phyloP scores from a whole-genome alignment of 2,888 invertebrate genomes.

The Petrophora chlorosata region DNA sequence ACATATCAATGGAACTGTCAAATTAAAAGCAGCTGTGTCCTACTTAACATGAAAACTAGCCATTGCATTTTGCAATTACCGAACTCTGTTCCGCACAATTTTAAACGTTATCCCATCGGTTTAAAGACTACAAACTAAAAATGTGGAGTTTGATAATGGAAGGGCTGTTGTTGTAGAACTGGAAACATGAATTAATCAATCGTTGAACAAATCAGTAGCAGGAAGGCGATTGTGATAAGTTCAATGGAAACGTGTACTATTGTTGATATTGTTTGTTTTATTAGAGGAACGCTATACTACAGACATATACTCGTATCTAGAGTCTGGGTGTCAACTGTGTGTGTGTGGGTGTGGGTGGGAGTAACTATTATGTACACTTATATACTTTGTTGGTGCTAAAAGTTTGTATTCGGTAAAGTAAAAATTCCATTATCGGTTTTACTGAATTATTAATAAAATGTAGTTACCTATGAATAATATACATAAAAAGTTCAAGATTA shows the following conservation, averaged over 20 bases:
- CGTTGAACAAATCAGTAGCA: slow-evolving; percentile 25
- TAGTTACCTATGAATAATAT: too few relatives aligned
- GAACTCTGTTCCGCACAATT: neutral
- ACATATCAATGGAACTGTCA: slow-evolving; percentile 48
- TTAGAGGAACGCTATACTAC: too few relatives aligned
- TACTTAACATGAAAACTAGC: slow-evolving; percentile 32
- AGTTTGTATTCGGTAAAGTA: too few relatives aligned
- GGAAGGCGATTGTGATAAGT: slow-evolving; percentile 29
- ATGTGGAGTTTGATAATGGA: neutral
- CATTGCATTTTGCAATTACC: neutral
- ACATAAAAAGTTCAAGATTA: too few relatives aligned
- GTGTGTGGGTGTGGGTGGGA: too few relatives aligned
- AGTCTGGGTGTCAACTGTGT: too few relatives aligned
- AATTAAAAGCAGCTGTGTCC: slow-evolving; percentile 47
- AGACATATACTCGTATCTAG: too few relatives aligned
- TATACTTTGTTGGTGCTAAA: too few relatives aligned
- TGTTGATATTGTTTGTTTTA: slow-evolving; percentile 12
- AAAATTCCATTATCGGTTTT: too few relatives aligned
- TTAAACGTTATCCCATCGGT: neutral
- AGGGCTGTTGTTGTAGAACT: slow-evolving; percentile 9
- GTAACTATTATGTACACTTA: too few relatives aligned
- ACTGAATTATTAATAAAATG: too few relatives aligned
- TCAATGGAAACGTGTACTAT: slow-evolving; percentile 27
- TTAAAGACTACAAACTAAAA: too few relatives aligned
- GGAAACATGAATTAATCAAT: slow-evolving; percentile 26